Evolutionary conservation across 2,113 vertebrate genomes (phyloP).

Genomic region (Electrona antarctica): DNA sequence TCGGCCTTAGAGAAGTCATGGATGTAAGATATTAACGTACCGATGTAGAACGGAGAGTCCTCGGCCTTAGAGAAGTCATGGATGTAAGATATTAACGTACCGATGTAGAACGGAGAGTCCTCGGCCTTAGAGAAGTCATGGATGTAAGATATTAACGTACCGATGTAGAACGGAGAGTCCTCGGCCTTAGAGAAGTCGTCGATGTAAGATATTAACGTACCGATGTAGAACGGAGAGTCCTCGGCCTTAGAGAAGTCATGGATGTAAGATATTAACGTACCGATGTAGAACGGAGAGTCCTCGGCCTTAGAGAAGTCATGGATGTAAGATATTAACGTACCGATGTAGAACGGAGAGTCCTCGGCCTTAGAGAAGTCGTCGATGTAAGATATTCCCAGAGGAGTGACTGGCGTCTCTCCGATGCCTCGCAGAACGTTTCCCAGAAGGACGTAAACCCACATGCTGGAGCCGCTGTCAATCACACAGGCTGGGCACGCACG

Average conservation of each 20-base stretch:
- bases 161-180: conserved; percentile 87
- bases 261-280: too few species aligned
- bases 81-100: too few species aligned
- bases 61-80: too few species aligned
- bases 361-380: conserved; percentile 90
- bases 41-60: too few species aligned
- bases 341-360: conserved; percentile 87
- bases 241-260: too few species aligned
- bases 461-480: conserved; percentile 77
- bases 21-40: neutral
- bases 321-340: conserved; percentile 78
- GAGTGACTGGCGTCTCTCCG: conserved; percentile 88
- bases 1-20: too few species aligned
- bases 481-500: conserved; percentile 67
- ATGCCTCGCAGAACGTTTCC: conserved; percentile 91
- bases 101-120: too few species aligned
- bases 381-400: conserved; percentile 90
- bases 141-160: conserved; percentile 64
- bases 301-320: too few species aligned
- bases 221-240: too few species aligned
- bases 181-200: conserved; percentile 74
- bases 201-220: too few species aligned
- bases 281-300: too few species aligned
- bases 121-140: too few species aligned
- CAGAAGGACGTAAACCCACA: conserved; percentile 90